A percentile compares a stretch with the other conserved stretches of the same genome.
These are phyloP conservation scores for human (Homo sapiens) DNA, from an alignment of 2,113 vertebrate species.

Conservation along the genomic window GRCh38 chr4:66594001-66594500, in stretches of 20 bases:
- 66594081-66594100: background rate
- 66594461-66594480: background rate
- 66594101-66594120: background rate
- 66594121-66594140: background rate
- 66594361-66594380: background rate
- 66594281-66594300: background rate
- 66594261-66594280: background rate
- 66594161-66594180: background rate
- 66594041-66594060: background rate
- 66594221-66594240: background rate
- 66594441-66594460: background rate
- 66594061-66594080: background rate
- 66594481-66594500: background rate
- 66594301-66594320: background rate
- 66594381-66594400: background rate
- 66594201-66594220: background rate
- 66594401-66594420: background rate
- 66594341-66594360: background rate
- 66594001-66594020: background rate
- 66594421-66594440: background rate
- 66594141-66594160: background rate
- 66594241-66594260: background rate
- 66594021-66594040: background rate
- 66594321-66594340: background rate
- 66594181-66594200: background rate